phyloP scores from a whole-genome alignment of 2,888 invertebrate species.

The Phortica okadai region DNA sequence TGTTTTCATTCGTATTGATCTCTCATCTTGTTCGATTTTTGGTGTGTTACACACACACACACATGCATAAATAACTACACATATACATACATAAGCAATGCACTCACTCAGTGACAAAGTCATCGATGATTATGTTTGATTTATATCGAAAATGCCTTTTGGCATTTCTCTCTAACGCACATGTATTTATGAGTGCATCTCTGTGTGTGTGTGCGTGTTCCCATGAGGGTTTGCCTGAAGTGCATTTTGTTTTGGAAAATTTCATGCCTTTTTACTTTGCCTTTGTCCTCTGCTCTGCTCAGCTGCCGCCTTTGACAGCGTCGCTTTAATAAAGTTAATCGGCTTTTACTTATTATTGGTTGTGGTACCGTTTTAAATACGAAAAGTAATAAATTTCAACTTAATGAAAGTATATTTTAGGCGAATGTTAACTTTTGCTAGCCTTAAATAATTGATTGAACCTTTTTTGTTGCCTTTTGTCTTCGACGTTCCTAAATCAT shows the following conservation, averaged over 20 bases:
- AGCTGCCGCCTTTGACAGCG: neutral
- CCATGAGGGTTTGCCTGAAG: slow-evolving; percentile 12
- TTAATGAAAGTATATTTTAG: neutral
- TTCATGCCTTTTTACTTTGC: neutral
- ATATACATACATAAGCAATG: neutral
- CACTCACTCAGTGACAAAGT: slow-evolving; percentile 13
- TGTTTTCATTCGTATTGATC: slow-evolving; percentile 2
- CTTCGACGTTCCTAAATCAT: too few species aligned
- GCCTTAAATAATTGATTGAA: neutral
- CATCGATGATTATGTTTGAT: slow-evolving; percentile 66
- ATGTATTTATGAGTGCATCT: neutral
- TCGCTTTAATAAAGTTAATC: neutral
- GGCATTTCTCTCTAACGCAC: slow-evolving; percentile 2
- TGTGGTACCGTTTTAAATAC: too few species aligned
- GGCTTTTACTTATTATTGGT: neutral
- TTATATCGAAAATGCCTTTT: slow-evolving; percentile 49
- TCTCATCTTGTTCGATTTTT: slow-evolving; percentile 12
- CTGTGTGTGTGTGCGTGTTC: neutral
- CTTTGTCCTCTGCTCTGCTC: neutral
- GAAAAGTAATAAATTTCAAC: neutral
- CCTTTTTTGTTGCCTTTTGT: neutral
- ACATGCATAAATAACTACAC: neutral
- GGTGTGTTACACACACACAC: neutral
- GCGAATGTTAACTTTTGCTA: neutral
- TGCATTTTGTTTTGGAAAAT: neutral